Base-by-base conservation (phyloP, 1,140 invertebrate species). In the Apis cerana region DNA sequence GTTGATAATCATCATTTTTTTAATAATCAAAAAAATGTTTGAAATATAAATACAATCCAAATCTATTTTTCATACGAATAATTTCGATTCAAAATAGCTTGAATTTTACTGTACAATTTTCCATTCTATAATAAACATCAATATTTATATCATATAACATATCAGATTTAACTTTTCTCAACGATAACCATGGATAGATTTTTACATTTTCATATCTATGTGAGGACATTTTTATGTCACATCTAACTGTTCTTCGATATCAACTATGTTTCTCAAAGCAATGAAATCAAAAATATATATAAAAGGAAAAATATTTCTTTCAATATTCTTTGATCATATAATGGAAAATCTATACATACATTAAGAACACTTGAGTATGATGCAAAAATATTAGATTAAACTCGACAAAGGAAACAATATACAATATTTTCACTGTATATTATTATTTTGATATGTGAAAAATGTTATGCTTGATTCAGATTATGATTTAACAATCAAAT, bases 111-210 rank as follows among this genome's bases (percentile, higher is more conserved):
- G 69, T 27, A 19, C 69, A 71, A 21, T 52, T 71, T 54, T 27
- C 23, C 10, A 27, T 54, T 71, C 69, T 5, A 23, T 54, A 71
- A 71, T 54, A 71, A 71, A 71, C 23, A 71, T 71, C 5, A n/a
- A 12, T 17, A 27, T 10, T 17, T 17, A 27, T 54, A 27, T 71
- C 50, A n/a, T n/a, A n/a, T n/a, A 50, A 71, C 54, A 54, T 54
- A 54, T 71, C 11, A 54, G 69, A 71, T 54, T 23, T 54, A 71
- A 71, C n/a, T 71, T 27, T 23, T 54, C 23, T 50, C 48, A 27
- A 5, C 2, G 27, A 10, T 23, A 8, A 48, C 48, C 9, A 12
- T n/a, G n/a, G n/a, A n/a, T 54, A 71, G 15, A 23, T 71, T 71
- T 54, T 12, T 50, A 71, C 17, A 50, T 54, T 71, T 54, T 71